Evolutionary conservation across 2,888 invertebrate genomes (phyloP), one percentile per base, ranked within the genome.

Genomic region (Tribolium freemani): DNA sequence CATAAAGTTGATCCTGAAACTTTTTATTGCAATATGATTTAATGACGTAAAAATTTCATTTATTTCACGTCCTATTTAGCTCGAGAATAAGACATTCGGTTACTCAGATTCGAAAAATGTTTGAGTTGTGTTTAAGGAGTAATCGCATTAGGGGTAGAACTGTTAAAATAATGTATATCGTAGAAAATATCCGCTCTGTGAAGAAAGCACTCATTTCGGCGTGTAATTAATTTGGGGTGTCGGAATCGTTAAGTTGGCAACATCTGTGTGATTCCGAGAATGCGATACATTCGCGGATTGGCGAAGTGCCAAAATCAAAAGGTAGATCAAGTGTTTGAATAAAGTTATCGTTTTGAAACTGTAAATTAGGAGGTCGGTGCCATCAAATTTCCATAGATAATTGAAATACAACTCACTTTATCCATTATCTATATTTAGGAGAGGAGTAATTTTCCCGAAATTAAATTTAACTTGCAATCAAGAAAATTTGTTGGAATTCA

Each of bases 401-500:
- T 51, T 63, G 63, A 63, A 63, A 51, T 48, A 61, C 60, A 61
- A 61, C 60, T 61, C 60, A 48, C 60, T 61, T 61, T 48, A 60
- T 48, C 60, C 48, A 60, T 48, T 60, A 60, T 60, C 46, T 26
- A 60, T 48, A 48, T 60, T 60, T 26, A 46, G 48, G 26, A 46
- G 48, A 26, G 21, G 60, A 60, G 57, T 44, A 58, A 60, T 60
- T 60, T 30, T 48, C 60, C 48, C 21, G 48, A 60, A 60, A 60
- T 60, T 60, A 48, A 60, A 48, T 60, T 60, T 10, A 60, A 48
- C 60, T 60, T 48, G 48, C 60, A 60, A 60, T 60, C 26, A 48
- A 26, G 60, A 60, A 48, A 60, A 60, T 60, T 60, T 48, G 60
- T 60, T 60, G 60, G 60, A 48, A 11, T 60, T 57, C 16, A 11